Evolutionary conservation across 2,888 invertebrate species (phyloP), one percentile per base, ranked within the genome.

Genomic region (Drymonia ruficornis): DNA sequence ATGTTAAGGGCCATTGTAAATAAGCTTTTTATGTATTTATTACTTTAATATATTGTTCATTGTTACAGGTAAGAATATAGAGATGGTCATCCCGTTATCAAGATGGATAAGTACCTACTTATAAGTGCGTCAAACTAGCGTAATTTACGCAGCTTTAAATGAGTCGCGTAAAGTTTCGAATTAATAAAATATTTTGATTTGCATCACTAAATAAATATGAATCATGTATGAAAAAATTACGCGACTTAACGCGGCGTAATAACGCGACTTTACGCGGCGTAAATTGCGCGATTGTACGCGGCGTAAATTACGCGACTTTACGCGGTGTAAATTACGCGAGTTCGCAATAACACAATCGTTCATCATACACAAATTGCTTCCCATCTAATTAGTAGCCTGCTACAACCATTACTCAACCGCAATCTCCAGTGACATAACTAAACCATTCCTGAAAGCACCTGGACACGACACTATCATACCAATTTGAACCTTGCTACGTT

Each of bases 351-450:
- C 8, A 53, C 54, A 51, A 59, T 53, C 55, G 29, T 63, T 52
- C 56, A 69, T 69, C 64, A 70, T 66, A 61, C 59, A 67, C 63
- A 55, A 59, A 63, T 70, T 63, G 70, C 72, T 58, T 70, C 70
- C 70, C 72, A 70, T 69, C 69, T 55, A 62, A 72, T 67, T 72
- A 59, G 53, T 50, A 28, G 57, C 56, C 68, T 46, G 52, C 42
- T 36, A 23, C 40, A 46, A 38, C 38, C 57, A 66, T 70, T 61
- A 67, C 70, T 66, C 70, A 72, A 66, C 67, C 66, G 55, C 66
- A 67, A 70, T 72, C 73, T 63, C 66, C 73, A 73, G 72, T 74
- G 78, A 82, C 83, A 84, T 80, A 80, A 67, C 58, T 61, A 58
- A 63, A 48, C 63, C 66, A 66, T 60, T 67, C 42, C 59, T 42